Evolutionary conservation across 35 echinoderm and acorn worm genomes (phyloP).

Genomic region (Stichopus chloronotus): DNA sequence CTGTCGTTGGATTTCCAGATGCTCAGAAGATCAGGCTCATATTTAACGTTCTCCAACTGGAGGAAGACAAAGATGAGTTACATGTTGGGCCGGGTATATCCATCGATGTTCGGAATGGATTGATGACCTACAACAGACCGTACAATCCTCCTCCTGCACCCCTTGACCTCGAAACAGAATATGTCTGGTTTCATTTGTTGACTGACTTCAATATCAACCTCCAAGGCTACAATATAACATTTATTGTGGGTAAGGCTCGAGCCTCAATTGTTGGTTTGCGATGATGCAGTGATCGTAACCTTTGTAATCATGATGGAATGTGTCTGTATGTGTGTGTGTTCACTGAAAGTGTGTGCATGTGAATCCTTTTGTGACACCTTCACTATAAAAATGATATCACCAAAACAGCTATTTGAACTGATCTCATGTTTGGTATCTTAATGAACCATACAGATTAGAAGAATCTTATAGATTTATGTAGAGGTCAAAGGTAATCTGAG

Average conservation of each 20-base stretch:
- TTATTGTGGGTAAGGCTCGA: slow-evolving; percentile 21
- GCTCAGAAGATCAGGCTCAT: slow-evolving; percentile 53
- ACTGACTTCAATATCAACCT: slow-evolving; percentile 61
- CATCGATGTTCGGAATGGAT: neutral
- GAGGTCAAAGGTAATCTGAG: too few species aligned
- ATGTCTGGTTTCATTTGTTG: slow-evolving; percentile 37
- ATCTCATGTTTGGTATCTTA: too few species aligned
- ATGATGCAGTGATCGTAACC: neutral
- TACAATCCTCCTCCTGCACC: slow-evolving; percentile 51
- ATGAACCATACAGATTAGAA: too few species aligned
- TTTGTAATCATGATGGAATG: neutral
- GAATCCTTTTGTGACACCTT: too few species aligned
- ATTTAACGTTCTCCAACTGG: slow-evolving; percentile 48
- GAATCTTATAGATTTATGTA: too few species aligned
- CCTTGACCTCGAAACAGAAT: slow-evolving; percentile 17
- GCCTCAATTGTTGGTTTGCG: neutral
- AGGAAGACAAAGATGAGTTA: slow-evolving; percentile 52
- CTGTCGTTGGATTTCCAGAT: slow-evolving; percentile 41
- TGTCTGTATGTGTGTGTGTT: too few species aligned
- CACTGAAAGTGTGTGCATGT: too few species aligned
- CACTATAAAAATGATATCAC: too few species aligned
- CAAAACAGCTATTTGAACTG: too few species aligned
- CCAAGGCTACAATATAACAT: slow-evolving; percentile 54
- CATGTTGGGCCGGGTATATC: neutral
- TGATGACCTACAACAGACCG: slow-evolving; percentile 11